Percentiles rank a stretch among this genome's conserved stretches.
phyloP scores from a whole-genome alignment of 2,113 vertebrate genomes.

The Tringa solitaria region DNA sequence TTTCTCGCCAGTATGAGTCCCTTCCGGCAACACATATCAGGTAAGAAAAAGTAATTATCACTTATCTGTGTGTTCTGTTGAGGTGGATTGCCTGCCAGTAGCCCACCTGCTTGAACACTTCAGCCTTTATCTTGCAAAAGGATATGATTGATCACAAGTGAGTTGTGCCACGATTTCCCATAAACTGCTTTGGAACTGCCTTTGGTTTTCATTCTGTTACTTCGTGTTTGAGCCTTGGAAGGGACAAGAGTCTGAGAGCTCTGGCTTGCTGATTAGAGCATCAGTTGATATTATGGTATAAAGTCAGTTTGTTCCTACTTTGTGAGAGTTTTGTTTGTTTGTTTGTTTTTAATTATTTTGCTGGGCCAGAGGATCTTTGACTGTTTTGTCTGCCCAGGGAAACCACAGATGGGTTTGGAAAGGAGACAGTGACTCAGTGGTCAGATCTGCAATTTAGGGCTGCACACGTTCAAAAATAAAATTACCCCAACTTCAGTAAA shows the following conservation, averaged over 20 bases:
- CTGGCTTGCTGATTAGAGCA: background rate
- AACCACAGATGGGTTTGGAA: background rate
- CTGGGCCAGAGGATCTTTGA: background rate
- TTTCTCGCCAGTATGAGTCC: slow-evolving; percentile 95
- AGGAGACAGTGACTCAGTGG: background rate
- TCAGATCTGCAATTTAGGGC: background rate
- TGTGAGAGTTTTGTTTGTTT: background rate
- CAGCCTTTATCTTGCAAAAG: background rate
- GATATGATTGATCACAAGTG: background rate
- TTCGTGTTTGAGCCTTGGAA: background rate
- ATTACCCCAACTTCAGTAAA: background rate
- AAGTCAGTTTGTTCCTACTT: background rate
- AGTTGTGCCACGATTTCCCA: background rate
- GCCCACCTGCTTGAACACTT: background rate
- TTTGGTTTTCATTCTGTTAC: background rate
- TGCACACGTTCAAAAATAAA: background rate
- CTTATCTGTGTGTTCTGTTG: background rate
- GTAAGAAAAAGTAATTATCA: slow-evolving; percentile 63
- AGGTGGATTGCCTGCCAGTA: background rate
- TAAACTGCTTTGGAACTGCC: background rate
- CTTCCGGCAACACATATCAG: slow-evolving; percentile 94
- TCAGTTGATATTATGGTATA: background rate
- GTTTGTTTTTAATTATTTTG: background rate
- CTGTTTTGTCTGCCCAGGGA: background rate
- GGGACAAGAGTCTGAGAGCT: background rate